A percentile compares a stretch with the other conserved stretches of the same genome.
Conservation (phyloP, 1,140 invertebrate genomes). For the Cataglyphis hispanica region DNA sequence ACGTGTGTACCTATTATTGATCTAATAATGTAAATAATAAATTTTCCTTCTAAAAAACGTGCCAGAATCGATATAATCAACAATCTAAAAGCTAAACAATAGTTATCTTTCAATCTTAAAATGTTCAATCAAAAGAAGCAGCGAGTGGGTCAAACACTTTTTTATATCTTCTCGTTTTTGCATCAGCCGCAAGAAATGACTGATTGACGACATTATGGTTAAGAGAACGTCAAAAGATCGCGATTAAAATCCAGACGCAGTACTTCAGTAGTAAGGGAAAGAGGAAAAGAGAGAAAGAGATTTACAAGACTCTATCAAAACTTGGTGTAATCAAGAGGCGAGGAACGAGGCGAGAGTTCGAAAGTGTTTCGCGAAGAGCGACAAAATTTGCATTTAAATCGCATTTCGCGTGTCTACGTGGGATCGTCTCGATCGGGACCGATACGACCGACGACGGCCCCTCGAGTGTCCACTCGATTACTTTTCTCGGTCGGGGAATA, state of each 20-base stretch:
- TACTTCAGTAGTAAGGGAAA: background rate
- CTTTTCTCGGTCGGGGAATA: conserved; percentile 44
- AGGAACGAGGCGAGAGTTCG: conserved; percentile 40
- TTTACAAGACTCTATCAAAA: conserved; percentile 69
- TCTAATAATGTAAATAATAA: background rate
- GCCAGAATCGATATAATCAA: background rate
- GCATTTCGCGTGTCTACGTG: conserved; percentile 53
- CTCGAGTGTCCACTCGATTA: conserved; percentile 61
- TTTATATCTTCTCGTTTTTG: background rate
- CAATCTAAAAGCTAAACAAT: background rate
- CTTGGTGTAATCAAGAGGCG: conserved; percentile 68
- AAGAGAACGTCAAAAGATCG: conserved; percentile 45
- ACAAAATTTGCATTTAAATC: conserved; percentile 74
- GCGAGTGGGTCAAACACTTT: conserved; percentile 7
- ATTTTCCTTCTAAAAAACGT: background rate
- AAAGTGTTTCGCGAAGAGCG: conserved; percentile 58
- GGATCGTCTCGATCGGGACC: conserved; percentile 59
- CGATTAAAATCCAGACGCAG: conserved; percentile 60
- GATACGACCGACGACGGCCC: conserved; percentile 45
- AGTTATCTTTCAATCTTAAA: background rate
- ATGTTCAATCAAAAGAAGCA: background rate
- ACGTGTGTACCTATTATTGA: background rate
- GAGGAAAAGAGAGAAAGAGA: background rate
- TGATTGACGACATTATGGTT: conserved; percentile 35
- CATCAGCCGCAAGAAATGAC: background rate